Evolutionary conservation across 1,140 invertebrate species (phyloP), one percentile per base, ranked within the genome.

Genomic region (Drosophila sechellia): DNA sequence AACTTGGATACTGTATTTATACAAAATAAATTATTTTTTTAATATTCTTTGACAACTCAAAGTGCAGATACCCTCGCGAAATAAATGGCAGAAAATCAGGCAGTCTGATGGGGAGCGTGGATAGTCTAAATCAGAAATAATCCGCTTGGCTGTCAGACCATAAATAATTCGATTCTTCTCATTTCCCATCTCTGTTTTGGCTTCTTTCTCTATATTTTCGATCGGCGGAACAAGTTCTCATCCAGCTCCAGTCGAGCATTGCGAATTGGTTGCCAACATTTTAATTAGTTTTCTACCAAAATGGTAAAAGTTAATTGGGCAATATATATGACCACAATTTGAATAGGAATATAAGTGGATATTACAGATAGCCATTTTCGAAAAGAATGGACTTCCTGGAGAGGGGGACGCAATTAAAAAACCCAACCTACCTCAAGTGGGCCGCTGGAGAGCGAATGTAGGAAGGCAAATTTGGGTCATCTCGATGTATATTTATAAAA

Each of bases 91-190:
- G 34, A 56, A 70, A 46, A 54, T 43, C 55, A 46, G 60, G 60
- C 57, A 65, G 31, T 46, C 35, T 43, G 75, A 53, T 43, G 56
- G 70, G 53, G 63, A 80, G 70, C 56, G 56, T 81, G 79, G 74
- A 77, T 79, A 83, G 75, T 63, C 65, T 66, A 71, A 84, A 79
- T 79, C 64, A 78, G 66, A 81, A 79, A 87, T 89, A 87, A 87
- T 87, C 83, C 83, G 79, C 76, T 89, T 87, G 63, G 58, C 75
- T 77, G 79, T 52, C 66, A 64, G 61, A 63, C 64, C 58, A 77
- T 77, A 68, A 77, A 69, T 77, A 77, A 77, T 77, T 77, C 48
- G 61, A 45, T 68, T 48, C 45, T 55, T 49, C 60, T 74, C 48
- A 35, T 42, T 71, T 39, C 2, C 31, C 48, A 46, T 70, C 35